These are phyloP conservation scores for Acomys russatus DNA, from an alignment of 2,797 vertebrate species.

Conservation along the genomic window DNA sequence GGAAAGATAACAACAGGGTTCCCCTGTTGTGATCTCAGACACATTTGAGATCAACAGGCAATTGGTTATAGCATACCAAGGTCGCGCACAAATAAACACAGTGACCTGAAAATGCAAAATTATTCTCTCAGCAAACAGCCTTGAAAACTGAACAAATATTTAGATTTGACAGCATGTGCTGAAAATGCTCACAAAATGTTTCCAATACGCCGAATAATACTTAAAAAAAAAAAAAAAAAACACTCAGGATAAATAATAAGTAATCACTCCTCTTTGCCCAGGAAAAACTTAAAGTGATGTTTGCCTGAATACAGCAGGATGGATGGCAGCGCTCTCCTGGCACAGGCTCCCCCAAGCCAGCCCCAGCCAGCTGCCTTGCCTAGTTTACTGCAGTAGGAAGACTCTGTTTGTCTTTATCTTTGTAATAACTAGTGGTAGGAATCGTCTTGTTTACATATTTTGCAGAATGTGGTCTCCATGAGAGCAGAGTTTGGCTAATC, in stretches of 20 bases:
- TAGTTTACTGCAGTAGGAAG: conserved; percentile 14
- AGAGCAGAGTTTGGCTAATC: neutral
- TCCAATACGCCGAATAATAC: conserved; percentile 71
- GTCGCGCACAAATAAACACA: conserved; percentile 66
- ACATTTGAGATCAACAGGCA: conserved; percentile 60
- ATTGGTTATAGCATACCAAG: conserved; percentile 63
- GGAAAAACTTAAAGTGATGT: conserved; percentile 30
- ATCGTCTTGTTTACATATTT: neutral
- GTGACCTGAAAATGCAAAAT: conserved; percentile 70
- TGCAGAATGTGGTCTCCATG: neutral
- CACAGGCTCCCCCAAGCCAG: neutral
- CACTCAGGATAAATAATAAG: conserved; percentile 75
- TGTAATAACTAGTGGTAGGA: neutral
- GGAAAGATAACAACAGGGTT: conserved; percentile 67
- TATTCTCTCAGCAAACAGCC: conserved; percentile 69
- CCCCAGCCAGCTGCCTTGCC: neutral
- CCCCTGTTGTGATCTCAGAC: conserved; percentile 66
- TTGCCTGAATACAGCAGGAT: neutral
- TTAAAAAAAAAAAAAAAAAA: conserved; percentile 57
- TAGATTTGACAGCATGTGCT: conserved; percentile 75
- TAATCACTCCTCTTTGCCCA: conserved; percentile 59
- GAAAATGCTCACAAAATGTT: conserved; percentile 71
- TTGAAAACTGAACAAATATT: conserved; percentile 67
- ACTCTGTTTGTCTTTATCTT: neutral
- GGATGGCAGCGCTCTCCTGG: neutral